Evolutionary conservation across 1,140 invertebrate species (phyloP).

Genomic region (Pseudomyrmex dendroicus): DNA sequence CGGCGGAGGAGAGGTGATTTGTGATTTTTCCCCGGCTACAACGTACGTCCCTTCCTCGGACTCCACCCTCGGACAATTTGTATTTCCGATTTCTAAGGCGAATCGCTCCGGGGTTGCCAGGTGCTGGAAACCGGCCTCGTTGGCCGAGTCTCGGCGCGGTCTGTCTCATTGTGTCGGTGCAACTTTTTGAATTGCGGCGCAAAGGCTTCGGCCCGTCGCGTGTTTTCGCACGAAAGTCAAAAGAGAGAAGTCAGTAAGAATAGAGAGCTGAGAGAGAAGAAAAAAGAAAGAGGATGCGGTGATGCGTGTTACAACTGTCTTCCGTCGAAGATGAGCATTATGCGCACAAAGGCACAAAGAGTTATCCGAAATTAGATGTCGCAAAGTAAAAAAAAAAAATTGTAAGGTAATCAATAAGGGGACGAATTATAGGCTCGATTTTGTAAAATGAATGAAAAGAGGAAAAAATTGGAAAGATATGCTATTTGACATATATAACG

Average conservation of each 20-base stretch:
- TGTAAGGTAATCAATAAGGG: background rate
- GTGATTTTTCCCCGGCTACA: constrained; percentile 73
- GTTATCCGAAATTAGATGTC: background rate
- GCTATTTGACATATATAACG: background rate
- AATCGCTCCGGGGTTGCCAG: constrained; percentile 69
- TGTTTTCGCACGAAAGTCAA: constrained; percentile 41
- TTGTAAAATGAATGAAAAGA: background rate
- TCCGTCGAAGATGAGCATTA: constrained; percentile 21
- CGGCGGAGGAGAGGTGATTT: constrained; percentile 74
- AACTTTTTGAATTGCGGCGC: constrained; percentile 47
- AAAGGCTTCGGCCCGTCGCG: constrained; percentile 38
- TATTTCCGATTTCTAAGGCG: constrained; percentile 76
- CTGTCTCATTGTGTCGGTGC: constrained; percentile 68
- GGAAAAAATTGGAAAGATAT: background rate
- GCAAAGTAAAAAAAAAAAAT: too few relatives aligned
- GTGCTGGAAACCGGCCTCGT: constrained; percentile 66
- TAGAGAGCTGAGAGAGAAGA: background rate
- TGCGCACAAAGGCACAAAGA: constrained; percentile 19
- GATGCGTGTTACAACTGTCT: background rate
- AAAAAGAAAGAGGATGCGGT: constrained; percentile 18
- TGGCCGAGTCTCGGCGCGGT: constrained; percentile 51
- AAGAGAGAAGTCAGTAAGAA: background rate
- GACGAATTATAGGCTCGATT: background rate
- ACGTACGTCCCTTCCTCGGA: constrained; percentile 65
- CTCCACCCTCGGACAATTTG: constrained; percentile 76